Conservation (phyloP, 2,797 vertebrate species). For the Propithecus deckenii region DNA sequence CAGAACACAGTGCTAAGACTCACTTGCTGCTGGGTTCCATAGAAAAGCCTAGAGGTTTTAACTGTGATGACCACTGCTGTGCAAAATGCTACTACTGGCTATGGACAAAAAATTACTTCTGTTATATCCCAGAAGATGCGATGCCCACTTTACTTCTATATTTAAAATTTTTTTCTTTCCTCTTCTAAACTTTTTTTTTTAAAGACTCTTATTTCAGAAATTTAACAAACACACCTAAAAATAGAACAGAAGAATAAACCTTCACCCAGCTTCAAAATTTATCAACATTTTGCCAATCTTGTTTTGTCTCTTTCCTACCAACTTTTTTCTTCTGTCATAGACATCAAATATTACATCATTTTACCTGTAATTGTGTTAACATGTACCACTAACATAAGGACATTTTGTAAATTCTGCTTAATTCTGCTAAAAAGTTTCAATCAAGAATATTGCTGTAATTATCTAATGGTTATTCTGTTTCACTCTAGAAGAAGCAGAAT, state of each 20-base stretch:
- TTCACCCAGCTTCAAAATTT: slow-evolving; percentile 4
- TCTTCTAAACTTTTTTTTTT: slow-evolving; percentile 1
- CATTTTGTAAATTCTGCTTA: slow-evolving; percentile 33
- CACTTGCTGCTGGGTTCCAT: background rate
- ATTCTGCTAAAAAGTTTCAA: slow-evolving; percentile 33
- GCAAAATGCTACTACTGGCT: background rate
- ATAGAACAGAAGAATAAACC: background rate
- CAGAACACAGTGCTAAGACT: background rate
- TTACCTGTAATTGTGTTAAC: slow-evolving; percentile 24
- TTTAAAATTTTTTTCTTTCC: slow-evolving; percentile 12
- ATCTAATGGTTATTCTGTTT: background rate
- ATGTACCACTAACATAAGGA: background rate
- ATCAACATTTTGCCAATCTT: background rate
- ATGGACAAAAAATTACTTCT: background rate
- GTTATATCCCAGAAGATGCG: background rate
- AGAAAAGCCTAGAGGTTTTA: background rate
- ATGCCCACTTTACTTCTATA: background rate
- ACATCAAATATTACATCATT: slow-evolving; percentile 37
- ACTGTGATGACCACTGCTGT: background rate
- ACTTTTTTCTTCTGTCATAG: background rate
- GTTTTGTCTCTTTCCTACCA: background rate
- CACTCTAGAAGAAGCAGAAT: slow-evolving; percentile 13
- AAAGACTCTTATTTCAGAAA: slow-evolving; percentile 23
- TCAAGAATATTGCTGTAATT: slow-evolving; percentile 16
- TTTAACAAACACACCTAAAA: slow-evolving; percentile 61